Evolutionary conservation across 2,888 invertebrate species (phyloP).

Genomic region (Gasteruption jaculator): DNA sequence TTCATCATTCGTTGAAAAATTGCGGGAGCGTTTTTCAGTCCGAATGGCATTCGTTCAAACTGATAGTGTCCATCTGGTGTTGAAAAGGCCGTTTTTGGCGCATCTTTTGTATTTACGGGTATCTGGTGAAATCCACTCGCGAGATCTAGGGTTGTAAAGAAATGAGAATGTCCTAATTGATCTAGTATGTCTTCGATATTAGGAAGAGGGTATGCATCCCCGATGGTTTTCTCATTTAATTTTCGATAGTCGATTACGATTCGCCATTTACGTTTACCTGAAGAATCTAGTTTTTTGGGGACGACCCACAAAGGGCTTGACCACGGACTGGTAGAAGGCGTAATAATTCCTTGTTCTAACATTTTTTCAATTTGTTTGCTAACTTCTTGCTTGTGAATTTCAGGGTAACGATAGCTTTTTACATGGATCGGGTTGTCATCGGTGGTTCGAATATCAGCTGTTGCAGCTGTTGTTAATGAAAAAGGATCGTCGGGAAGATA

Average conservation of each 20-base stretch:
- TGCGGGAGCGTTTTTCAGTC: conserved; percentile 46
- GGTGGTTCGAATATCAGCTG: conserved; percentile 31
- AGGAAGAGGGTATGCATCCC: conserved; percentile 40
- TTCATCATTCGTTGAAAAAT: conserved; percentile 46
- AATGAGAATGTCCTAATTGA: conserved; percentile 39
- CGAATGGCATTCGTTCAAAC: conserved; percentile 42
- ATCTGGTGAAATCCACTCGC: conserved; percentile 46
- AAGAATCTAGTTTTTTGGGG: conserved; percentile 37
- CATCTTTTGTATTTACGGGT: conserved; percentile 29
- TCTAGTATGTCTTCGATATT: conserved; percentile 42
- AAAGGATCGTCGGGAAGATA: conserved; percentile 17
- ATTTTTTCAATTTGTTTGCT: conserved; percentile 30
- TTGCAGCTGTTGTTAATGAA: conserved; percentile 28
- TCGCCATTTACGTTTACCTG: conserved; percentile 34
- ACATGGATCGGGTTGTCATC: conserved; percentile 29
- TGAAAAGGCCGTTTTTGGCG: conserved; percentile 42
- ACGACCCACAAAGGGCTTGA: conserved; percentile 27
- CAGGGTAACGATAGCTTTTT: conserved; percentile 34
- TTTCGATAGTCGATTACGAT: conserved; percentile 45
- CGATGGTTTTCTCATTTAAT: conserved; percentile 42
- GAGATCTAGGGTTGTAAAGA: conserved; percentile 44
- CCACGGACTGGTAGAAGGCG: conserved; percentile 26
- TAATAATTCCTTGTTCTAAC: conserved; percentile 33
- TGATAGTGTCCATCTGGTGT: conserved; percentile 38
- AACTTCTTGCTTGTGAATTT: conserved; percentile 32